These are phyloP conservation scores for Pachymerium ferrugineum DNA, from an alignment of 2,888 invertebrate species.

Conservation along the genomic window DNA sequence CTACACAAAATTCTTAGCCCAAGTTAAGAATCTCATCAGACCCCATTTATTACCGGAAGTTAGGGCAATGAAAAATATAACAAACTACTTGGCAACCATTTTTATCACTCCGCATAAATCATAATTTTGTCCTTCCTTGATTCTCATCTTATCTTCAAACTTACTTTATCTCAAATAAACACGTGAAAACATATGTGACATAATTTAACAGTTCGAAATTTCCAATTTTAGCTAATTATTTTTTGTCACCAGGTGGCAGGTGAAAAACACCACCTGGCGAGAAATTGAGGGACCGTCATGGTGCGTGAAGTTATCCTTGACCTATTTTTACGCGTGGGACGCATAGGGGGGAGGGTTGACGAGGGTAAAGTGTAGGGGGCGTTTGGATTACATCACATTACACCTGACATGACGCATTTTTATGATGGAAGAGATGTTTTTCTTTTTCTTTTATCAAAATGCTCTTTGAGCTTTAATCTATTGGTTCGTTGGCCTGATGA, in stretches of 20 bases:
- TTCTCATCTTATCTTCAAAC: background rate
- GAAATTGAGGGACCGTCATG: background rate
- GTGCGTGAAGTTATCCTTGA: background rate
- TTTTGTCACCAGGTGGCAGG: background rate
- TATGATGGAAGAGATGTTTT: too few species aligned
- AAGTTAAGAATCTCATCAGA: background rate
- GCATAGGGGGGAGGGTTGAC: too few species aligned
- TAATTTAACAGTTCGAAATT: background rate
- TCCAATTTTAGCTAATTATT: background rate
- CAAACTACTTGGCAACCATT: background rate
- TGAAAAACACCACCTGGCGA: background rate
- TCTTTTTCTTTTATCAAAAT: background rate
- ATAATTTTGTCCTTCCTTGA: background rate
- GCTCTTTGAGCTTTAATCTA: background rate
- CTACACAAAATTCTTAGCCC: background rate
- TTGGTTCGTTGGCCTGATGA: background rate
- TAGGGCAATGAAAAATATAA: background rate
- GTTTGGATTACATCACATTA: background rate
- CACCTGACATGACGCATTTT: background rate
- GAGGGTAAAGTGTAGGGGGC: background rate
- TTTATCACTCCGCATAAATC: background rate
- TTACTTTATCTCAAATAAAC: background rate
- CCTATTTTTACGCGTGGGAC: background rate
- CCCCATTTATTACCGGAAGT: background rate
- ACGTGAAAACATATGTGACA: too few species aligned